Percentiles rank a stretch among this genome's conserved stretches.
Evolutionary conservation across 2,797 vertebrate genomes (phyloP).

Genomic region (Salarias fasciatus): DNA sequence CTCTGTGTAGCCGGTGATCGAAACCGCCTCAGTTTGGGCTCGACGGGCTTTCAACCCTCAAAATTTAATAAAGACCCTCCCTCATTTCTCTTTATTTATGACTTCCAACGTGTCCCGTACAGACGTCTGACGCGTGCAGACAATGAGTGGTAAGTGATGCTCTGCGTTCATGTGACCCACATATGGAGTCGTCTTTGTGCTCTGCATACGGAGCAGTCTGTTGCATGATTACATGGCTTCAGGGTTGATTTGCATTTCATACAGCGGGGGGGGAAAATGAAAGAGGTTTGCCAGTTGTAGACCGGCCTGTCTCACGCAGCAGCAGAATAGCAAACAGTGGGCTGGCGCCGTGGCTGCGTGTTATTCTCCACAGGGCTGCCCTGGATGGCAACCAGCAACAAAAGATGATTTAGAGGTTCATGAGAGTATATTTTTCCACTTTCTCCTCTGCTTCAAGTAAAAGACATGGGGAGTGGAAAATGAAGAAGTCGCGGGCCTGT

Average conservation of each 20-base stretch:
- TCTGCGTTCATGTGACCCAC: conserved; percentile 13
- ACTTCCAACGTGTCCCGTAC: conserved; percentile 6
- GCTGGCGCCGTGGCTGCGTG: conserved; percentile 33
- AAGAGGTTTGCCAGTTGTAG: conserved; percentile 13
- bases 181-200: conserved; percentile 32
- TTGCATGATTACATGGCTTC: conserved; percentile 32
- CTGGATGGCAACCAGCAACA: conserved; percentile 39
- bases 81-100: background rate
- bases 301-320: conserved; percentile 8
- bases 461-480: background rate
- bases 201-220: conserved; percentile 27
- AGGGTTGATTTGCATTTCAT: conserved; percentile 44
- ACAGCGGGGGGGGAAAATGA: background rate
- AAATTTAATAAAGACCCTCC: no score
- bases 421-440: conserved; percentile 15
- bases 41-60: no score
- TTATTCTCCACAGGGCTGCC: conserved; percentile 33
- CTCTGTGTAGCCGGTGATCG: no score
- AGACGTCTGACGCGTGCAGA: conserved; percentile 26
- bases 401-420: conserved; percentile 47
- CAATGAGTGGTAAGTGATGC: conserved; percentile 31
- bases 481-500: conserved; percentile 24
- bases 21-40: no score
- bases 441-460: conserved; percentile 4
- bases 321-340: conserved; percentile 27